Evolutionary conservation across 1,140 invertebrate species (phyloP), one percentile per base, ranked within the genome.

Genomic region (Calycopis cecrops): DNA sequence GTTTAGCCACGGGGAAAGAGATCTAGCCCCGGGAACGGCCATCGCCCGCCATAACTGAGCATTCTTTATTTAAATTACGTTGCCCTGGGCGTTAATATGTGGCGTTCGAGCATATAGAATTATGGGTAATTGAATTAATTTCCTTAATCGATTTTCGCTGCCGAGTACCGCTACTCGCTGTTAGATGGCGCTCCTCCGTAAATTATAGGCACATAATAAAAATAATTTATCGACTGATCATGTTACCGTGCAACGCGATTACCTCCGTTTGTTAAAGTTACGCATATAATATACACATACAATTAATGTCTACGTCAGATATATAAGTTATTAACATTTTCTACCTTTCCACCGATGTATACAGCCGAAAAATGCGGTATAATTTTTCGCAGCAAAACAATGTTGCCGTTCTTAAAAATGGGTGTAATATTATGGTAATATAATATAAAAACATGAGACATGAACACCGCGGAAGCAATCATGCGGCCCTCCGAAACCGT

Each of bases 141-240:
- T 58, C 38, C 42, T 38, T 60, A 63, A 73, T 79, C 62, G 72
- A 79, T 75, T 74, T 71, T 64, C 57, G 37, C 48, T 18, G 53
- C 48, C 37, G 44, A 63, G 60, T 75, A 59, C 68, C 59, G 67
- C 79, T 80, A 80, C 65, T 69, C 70, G 51, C 17, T 65, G 60
- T 51, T 60, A 84, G 80, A 78, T 84, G 80, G 78, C 76, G 76
- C 49, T 76, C 65, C 52, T 21, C 12, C 28, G 4, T 44, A 16
- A 44, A 44, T 44, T 44, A 44, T 44, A 14, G 14, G 14, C 40
- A 4, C 40, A 44, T 44, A 16, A 17, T 44, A 44, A 44, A 44
- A 44, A 44, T 44, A 44, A 44, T 44, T 18, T 17, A 44, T 44
- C 14, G 40, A n/a, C 35, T 37, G 35, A 17, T 44, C 3, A 44